Percentiles rank a stretch among this genome's conserved stretches.
phyloP scores from a whole-genome alignment of 2,113 vertebrate genomes.

The Dicaeum eximium region DNA sequence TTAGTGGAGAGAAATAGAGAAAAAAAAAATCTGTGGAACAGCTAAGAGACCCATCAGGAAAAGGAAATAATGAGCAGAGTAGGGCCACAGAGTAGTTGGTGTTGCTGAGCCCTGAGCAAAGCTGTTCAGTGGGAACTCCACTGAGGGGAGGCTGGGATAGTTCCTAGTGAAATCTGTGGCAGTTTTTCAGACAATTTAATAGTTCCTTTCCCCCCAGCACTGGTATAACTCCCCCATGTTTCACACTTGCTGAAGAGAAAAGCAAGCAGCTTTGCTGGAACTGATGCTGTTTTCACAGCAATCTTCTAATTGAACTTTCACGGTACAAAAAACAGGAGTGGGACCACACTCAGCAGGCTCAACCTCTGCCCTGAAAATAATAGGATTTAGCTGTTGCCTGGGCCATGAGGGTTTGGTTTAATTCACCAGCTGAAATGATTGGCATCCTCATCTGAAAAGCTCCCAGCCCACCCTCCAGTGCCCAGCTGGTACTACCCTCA shows the following conservation, averaged over 20 bases:
- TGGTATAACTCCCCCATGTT: not conserved
- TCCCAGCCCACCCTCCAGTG: not conserved
- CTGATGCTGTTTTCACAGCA: not conserved
- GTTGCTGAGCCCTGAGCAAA: not conserved
- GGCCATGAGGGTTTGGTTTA: not conserved
- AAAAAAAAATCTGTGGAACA: not conserved
- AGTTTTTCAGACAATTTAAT: not conserved
- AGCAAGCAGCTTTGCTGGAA: not conserved
- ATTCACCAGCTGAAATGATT: not conserved
- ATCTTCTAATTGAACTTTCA: not conserved
- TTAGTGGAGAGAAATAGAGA: not conserved
- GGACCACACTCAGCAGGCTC: not conserved
- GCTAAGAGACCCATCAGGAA: not conserved
- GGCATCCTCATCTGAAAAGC: not conserved
- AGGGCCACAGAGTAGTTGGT: not conserved
- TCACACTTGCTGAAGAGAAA: not conserved
- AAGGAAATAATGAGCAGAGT: not conserved
- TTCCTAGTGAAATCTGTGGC: not conserved
- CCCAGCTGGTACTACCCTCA: not conserved
- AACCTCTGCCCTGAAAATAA: not conserved
- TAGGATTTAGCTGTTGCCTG: not conserved
- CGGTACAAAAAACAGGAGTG: not conserved
- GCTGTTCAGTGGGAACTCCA: not conserved
- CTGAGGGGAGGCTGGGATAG: not conserved
- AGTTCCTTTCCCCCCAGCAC: not conserved